Evolutionary conservation across 37 sponge, comb jelly and placozoan genomes (phyloP).

Genomic region (Agelas oroides): DNA sequence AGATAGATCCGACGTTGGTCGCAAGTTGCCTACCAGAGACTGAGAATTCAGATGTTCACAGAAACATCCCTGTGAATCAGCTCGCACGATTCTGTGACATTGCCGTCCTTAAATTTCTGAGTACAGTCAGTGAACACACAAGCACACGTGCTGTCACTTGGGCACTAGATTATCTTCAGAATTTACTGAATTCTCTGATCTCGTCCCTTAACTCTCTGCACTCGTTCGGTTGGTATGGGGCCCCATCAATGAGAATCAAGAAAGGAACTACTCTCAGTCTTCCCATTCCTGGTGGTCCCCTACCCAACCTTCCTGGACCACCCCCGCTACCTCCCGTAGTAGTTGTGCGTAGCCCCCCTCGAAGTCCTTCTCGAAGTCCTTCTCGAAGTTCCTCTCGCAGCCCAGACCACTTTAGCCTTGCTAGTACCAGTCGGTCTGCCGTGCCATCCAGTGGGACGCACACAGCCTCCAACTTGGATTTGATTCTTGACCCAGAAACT

Average conservation of each 20-base stretch:
- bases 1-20: slow-evolving; percentile 15
- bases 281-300: neutral
- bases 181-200: slow-evolving; percentile 25
- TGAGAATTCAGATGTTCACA: neutral
- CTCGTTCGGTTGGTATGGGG: slow-evolving; percentile 57
- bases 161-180: slow-evolving; percentile 65
- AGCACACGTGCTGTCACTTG: slow-evolving; percentile 33
- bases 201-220: slow-evolving; percentile 23
- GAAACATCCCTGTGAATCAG: slow-evolving; percentile 44
- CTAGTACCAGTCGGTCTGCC: no score
- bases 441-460: no score
- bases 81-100: slow-evolving; percentile 70
- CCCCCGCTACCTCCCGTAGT: slow-evolving; percentile 23
- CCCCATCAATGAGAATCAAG: slow-evolving; percentile 21
- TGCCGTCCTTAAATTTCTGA: slow-evolving; percentile 56
- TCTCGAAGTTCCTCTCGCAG: neutral
- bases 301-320: no score
- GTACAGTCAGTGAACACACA: slow-evolving; percentile 35
- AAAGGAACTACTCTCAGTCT: slow-evolving; percentile 20
- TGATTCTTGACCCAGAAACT: slow-evolving; percentile 15
- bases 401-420: neutral
- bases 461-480: no score
- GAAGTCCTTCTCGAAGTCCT: no score
- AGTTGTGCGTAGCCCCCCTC: slow-evolving; percentile 20
- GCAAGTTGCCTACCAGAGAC: slow-evolving; percentile 9